Evolutionary conservation across 2,888 invertebrate species (phyloP), one percentile per base, ranked within the genome.

Genomic region (Melipona beecheii): DNA sequence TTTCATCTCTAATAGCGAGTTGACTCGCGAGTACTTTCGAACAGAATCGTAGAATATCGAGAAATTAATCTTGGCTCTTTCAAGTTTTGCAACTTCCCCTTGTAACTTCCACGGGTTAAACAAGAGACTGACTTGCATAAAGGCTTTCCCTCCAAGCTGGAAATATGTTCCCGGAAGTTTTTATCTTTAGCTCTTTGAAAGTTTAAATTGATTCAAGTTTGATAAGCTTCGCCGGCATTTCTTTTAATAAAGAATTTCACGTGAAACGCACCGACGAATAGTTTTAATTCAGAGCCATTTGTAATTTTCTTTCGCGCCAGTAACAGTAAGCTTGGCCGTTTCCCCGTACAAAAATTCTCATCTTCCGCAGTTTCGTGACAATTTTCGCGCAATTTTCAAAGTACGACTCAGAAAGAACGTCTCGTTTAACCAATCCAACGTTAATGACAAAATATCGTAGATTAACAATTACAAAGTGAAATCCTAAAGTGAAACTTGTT

Each of bases 191-290:
- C 65, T 65, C 24, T 75, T 75, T 27, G 43, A 36, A 75, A 75
- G 65, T 75, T 75, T 75, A 75, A 66, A 75, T 75, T 75, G 74
- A 75, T 75, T 75, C 24, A 56, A 75, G 65, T 75, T 75, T 54
- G 65, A 75, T 65, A 75, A 65, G 52, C 54, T 56, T 66, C 65
- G 24, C 54, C 21, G 43, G 74, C 43, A 36, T 75, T 75, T 65
- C 74, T 54, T 75, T 75, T 54, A 66, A 75, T 54, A 65, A 65
- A 75, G 74, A 54, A 65, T 75, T 65, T 27, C 52, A 54, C 43
- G 24, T 65, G 65, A 75, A 65, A 66, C 27, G 27, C 21, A 52
- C 36, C 65, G 43, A 54, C 24, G 54, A 65, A 75, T 75, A 75
- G 24, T 49, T 66, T 15, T 43, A 27, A 75, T 36, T 6, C 15